These are phyloP conservation scores for Scrobipalpa costella DNA, from an alignment of 2,888 invertebrate species.

Conservation along the genomic window DNA sequence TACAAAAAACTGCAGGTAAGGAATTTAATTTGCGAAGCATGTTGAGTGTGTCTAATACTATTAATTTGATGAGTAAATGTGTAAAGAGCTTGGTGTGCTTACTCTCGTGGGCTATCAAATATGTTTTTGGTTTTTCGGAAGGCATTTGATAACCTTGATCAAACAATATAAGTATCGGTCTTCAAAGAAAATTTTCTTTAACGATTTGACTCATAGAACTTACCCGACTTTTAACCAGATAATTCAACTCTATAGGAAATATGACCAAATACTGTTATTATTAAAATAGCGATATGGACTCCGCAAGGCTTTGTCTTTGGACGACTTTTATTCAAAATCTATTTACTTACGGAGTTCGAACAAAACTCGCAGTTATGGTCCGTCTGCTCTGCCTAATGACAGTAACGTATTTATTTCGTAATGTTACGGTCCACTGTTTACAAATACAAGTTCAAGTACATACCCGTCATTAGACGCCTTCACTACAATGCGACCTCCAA, in stretches of 20 bases:
- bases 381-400: neutral
- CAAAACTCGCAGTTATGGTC: neutral
- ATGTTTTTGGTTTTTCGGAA: neutral
- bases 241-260: too few species aligned
- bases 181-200: too few species aligned
- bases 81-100: slow-evolving; percentile 16
- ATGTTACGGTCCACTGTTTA: slow-evolving; percentile 40
- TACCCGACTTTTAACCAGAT: too few species aligned
- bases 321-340: neutral
- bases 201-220: too few species aligned
- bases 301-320: neutral
- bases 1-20: slow-evolving; percentile 98
- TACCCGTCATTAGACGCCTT: slow-evolving; percentile 35
- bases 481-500: slow-evolving; percentile 32
- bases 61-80: neutral
- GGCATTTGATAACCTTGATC: neutral
- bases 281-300: neutral
- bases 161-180: neutral
- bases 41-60: neutral
- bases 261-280: neutral
- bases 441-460: slow-evolving; percentile 32
- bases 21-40: neutral
- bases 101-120: neutral
- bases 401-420: slow-evolving; percentile 4
- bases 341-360: neutral